Evolutionary conservation across 2,113 vertebrate species (phyloP).

Genomic region (Meleagris gallopavo): DNA sequence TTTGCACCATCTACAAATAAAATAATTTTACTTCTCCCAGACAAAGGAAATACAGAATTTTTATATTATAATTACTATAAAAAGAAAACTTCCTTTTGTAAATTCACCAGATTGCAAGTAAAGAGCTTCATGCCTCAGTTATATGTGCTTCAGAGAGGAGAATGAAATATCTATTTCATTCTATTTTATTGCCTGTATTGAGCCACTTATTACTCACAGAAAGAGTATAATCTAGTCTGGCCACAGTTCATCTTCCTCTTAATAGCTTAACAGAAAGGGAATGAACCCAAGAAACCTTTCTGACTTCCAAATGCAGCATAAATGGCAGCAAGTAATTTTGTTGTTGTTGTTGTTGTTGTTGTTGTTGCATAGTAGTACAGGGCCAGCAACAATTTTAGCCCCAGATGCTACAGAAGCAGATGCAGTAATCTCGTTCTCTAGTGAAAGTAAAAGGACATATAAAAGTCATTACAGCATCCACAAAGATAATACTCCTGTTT

Average conservation of each 20-base stretch:
- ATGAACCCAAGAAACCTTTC: background rate
- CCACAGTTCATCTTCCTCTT: background rate
- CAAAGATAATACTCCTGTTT: background rate
- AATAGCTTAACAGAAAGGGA: background rate
- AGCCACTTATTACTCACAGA: background rate
- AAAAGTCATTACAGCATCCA: background rate
- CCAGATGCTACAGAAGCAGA: background rate
- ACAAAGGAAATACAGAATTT: background rate
- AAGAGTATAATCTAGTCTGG: background rate
- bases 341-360: background rate
- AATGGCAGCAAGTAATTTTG: background rate
- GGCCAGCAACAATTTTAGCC: background rate
- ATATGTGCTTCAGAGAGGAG: background rate
- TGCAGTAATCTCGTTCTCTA: background rate
- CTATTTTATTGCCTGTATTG: background rate
- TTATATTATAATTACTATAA: background rate
- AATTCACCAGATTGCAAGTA: background rate
- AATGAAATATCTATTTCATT: background rate
- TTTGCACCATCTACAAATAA: background rate
- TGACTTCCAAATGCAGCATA: background rate
- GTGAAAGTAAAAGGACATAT: background rate
- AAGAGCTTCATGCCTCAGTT: background rate
- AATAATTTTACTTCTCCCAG: background rate
- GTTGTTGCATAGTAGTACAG: background rate
- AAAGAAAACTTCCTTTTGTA: background rate